Base-by-base conservation (phyloP, 2,888 invertebrate species). In the Lasioglossum oenotherae region DNA sequence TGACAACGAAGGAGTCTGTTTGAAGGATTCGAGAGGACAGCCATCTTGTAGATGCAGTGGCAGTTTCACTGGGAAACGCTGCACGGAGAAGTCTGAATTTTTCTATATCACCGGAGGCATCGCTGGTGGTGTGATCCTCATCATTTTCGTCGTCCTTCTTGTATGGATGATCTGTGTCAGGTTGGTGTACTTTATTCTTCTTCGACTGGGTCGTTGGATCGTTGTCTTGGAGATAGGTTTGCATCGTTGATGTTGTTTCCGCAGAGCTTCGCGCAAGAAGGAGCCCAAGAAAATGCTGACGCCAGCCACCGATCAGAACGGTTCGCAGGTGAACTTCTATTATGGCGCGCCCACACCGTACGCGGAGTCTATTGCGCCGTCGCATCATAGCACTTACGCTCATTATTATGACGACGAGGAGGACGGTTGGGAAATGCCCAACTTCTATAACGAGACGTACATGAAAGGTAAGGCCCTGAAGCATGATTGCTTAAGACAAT, bases 111-210 rank as follows among this genome's bases (percentile, higher is more conserved):
- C 98, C 78, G 98, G 98, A 73, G 99, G 99, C 16, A 98, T 99
- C 88, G 98, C 99, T 12, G 98, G 98, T 31, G 98, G 98, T n/a
- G 99, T 99, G 85, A 98, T 98, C 92, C 97, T 99, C 93, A 98
- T 99, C 91, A 98, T 99, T 93, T 97, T 99, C 95, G 97, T 99
- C 92, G 98, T 98, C 57, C 96, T 99, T 88, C 97, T 99, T 80
- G 98, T 99, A 91, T 99, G 99, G 99, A 99, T 99, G 99, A 99
- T 99, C 94, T 99, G 99, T 95, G 98, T 98, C 84, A 97, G 98
- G 97, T 97, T 94, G 87, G 91, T 90, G 8, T 2, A 67, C 6
- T 5, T 5, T 4, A 10, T 14, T 14, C 23, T n/a, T 4, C 23
- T 6, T 35, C 0, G 35, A 31, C 23, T 38, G 4, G 19, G 38